Percentiles rank a stretch among this genome's conserved stretches.
Conservation (phyloP, 2,113 vertebrate genomes). For the Microtus ochrogaster region DNA sequence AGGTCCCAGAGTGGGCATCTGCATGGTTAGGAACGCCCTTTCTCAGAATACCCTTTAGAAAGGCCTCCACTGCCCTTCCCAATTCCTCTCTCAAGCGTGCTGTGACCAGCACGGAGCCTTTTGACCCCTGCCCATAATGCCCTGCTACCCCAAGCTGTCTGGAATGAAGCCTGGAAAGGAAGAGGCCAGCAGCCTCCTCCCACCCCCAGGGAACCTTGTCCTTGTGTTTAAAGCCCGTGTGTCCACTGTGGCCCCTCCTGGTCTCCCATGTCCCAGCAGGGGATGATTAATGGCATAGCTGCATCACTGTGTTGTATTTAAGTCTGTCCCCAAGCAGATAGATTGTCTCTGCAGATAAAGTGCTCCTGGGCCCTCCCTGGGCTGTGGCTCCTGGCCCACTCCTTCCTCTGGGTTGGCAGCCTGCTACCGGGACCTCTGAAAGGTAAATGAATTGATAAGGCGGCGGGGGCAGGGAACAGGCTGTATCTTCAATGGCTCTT, state of each 20-base stretch:
- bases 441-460: slow-evolving; percentile 76
- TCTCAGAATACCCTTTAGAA: neutral
- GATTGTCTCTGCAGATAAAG: slow-evolving; percentile 75
- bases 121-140: neutral
- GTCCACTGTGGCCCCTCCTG: neutral
- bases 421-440: slow-evolving; percentile 46
- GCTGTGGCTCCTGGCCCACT: neutral
- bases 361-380: slow-evolving; percentile 12
- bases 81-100: neutral
- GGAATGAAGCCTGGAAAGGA: neutral
- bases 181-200: neutral
- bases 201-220: neutral
- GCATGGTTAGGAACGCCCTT: neutral
- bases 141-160: neutral
- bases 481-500: slow-evolving; percentile 62
- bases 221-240: neutral
- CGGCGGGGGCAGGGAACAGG: neutral
- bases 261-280: neutral
- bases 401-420: neutral
- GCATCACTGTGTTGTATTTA: slow-evolving; percentile 22
- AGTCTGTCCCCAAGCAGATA: slow-evolving; percentile 58
- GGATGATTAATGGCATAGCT: slow-evolving; percentile 68
- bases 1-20: neutral
- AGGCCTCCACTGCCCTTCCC: neutral
- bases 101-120: neutral